Evolutionary conservation across 2,888 invertebrate genomes (phyloP).

Genomic region (Caradrina clavipalpis): DNA sequence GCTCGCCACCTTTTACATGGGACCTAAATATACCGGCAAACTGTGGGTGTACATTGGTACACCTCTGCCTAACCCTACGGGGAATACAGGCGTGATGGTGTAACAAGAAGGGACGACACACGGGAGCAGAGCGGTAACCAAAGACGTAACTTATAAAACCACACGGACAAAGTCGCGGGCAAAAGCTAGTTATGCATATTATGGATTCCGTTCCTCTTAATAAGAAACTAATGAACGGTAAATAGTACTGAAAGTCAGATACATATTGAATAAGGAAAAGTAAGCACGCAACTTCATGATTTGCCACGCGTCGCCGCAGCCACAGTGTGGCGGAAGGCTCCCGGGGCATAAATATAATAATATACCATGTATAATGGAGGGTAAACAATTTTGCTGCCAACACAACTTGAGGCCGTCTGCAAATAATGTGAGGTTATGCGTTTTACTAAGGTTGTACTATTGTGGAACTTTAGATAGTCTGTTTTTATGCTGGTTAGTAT

Average conservation of each 20-base stretch:
- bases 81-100: too few relatives aligned
- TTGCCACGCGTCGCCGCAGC: slow-evolving; percentile 43
- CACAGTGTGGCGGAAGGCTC: slow-evolving; percentile 39
- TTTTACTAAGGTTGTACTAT: slow-evolving; percentile 8
- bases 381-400: slow-evolving; percentile 24
- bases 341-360: slow-evolving; percentile 37
- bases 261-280: slow-evolving; percentile 51
- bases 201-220: not conserved
- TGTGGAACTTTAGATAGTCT: not conserved
- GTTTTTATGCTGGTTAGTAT: not conserved
- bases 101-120: too few relatives aligned
- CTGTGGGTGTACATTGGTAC: too few relatives aligned
- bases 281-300: slow-evolving; percentile 48
- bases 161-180: too few relatives aligned
- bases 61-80: too few relatives aligned
- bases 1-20: too few relatives aligned
- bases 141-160: too few relatives aligned
- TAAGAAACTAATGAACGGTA: slow-evolving; percentile 24
- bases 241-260: slow-evolving; percentile 25
- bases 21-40: too few relatives aligned
- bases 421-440: slow-evolving; percentile 45
- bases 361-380: slow-evolving; percentile 25
- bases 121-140: too few relatives aligned
- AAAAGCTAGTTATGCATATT: too few relatives aligned
- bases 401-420: slow-evolving; percentile 32